These are phyloP conservation scores for Agrilus mali DNA, from an alignment of 2,888 invertebrate genomes.

Conservation along the genomic window DNA sequence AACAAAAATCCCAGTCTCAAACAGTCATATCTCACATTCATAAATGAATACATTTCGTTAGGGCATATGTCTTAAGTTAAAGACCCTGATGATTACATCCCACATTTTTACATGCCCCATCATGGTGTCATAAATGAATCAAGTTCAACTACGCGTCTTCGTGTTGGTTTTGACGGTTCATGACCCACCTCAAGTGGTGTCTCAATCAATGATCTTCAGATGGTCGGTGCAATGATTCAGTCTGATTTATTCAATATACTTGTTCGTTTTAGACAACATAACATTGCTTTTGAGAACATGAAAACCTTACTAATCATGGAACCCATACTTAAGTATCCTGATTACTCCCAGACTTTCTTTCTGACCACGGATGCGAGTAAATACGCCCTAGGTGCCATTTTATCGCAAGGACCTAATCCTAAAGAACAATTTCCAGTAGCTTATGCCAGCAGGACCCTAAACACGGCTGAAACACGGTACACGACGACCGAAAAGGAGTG, in stretches of 20 bases:
- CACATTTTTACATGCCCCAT: slow-evolving; percentile 3
- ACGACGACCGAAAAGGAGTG: slow-evolving; percentile 16
- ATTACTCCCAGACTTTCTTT: slow-evolving; percentile 15
- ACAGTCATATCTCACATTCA: slow-evolving; percentile 1
- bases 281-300: slow-evolving; percentile 11
- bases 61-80: slow-evolving; percentile 3
- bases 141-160: slow-evolving; percentile 8
- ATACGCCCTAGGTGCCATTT: slow-evolving; percentile 13
- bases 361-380: slow-evolving; percentile 16
- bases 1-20: background rate
- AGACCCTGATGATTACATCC: background rate
- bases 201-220: slow-evolving; percentile 11
- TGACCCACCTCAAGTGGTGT: slow-evolving; percentile 1
- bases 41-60: slow-evolving; percentile 5
- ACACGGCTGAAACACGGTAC: slow-evolving; percentile 9
- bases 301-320: slow-evolving; percentile 10
- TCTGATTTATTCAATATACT: slow-evolving; percentile 13
- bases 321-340: slow-evolving; percentile 15
- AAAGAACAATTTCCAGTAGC: slow-evolving; percentile 11
- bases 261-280: slow-evolving; percentile 14
- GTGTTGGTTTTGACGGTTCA: slow-evolving; percentile 9
- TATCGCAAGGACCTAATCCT: slow-evolving; percentile 13
- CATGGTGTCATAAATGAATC: slow-evolving; percentile 8
- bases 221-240: slow-evolving; percentile 9
- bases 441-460: slow-evolving; percentile 11